Percentiles rank a stretch among this genome's conserved stretches.
Evolutionary conservation across 2,797 vertebrate genomes (phyloP).

Genomic region (Malacoctenus gilli): DNA sequence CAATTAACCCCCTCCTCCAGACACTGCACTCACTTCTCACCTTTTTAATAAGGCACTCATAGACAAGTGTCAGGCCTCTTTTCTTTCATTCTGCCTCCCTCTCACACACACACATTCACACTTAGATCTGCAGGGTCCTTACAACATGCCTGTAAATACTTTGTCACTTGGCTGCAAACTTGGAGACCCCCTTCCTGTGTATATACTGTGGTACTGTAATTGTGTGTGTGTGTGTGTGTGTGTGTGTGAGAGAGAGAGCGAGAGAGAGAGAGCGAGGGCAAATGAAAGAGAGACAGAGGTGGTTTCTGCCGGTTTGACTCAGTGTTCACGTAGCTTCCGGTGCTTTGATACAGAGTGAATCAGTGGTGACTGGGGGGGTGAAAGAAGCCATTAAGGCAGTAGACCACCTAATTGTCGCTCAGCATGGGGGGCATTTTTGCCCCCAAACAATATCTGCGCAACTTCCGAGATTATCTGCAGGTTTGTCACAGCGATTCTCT

Average conservation of each 20-base stretch:
- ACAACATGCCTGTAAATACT: constrained; percentile 80
- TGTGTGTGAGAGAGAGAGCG: constrained; percentile 14
- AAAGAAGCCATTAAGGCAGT: constrained; percentile 57
- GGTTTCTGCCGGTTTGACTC: constrained; percentile 70
- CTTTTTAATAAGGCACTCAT: constrained; percentile 85
- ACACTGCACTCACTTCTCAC: constrained; percentile 86
- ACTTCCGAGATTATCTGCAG: constrained; percentile 5
- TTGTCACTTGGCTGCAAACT: constrained; percentile 77
- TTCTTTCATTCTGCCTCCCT: constrained; percentile 23
- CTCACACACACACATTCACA: constrained; percentile 42
- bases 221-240: constrained; percentile 18
- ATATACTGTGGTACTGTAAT: constrained; percentile 37
- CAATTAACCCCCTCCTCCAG: constrained; percentile 82
- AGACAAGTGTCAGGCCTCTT: constrained; percentile 75
- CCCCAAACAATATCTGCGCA: constrained; percentile 14
- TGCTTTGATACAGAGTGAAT: constrained; percentile 80
- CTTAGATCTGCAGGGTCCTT: constrained; percentile 53
- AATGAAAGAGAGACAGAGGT: constrained; percentile 50
- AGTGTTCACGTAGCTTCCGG: constrained; percentile 70
- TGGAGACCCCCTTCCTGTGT: constrained; percentile 65
- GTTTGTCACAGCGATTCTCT: constrained; percentile 7
- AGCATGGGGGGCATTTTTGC: constrained; percentile 17
- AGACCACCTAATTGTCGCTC: constrained; percentile 60
- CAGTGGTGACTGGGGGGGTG: constrained; percentile 68
- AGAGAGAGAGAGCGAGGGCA: constrained; percentile 15